Evolutionary conservation across 37 sponge, comb jelly and placozoan species (phyloP).

Genomic region (Sycon ciliatum): DNA sequence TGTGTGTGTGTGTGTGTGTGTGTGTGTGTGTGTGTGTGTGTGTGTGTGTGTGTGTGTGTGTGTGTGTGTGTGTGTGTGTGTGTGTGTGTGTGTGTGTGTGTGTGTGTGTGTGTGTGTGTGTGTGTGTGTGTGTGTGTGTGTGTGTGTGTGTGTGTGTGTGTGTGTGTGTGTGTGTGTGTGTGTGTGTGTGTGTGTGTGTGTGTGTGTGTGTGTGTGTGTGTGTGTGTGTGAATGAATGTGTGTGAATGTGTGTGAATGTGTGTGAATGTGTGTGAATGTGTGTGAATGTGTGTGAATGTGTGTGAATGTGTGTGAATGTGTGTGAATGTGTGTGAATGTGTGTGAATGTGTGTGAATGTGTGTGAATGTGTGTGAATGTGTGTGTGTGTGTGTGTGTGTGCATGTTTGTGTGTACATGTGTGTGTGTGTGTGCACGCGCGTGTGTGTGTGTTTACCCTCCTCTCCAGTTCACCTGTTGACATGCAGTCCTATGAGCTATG

Average conservation of each 20-base stretch:
- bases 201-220: no score
- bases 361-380: not conserved
- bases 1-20: not conserved
- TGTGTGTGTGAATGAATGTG: not conserved
- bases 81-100: no score
- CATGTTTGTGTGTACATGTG: not conserved
- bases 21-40: conserved; percentile 5
- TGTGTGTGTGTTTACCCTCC: not conserved
- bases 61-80: not conserved
- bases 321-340: not conserved
- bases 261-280: not conserved
- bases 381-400: not conserved
- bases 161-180: no score
- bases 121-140: no score
- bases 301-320: not conserved
- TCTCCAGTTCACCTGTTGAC: conserved; percentile 60
- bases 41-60: not conserved
- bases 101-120: no score
- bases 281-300: not conserved
- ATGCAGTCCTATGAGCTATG: conserved; percentile 86
- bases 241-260: not conserved
- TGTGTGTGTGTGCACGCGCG: not conserved
- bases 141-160: no score
- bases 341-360: not conserved
- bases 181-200: no score